These are phyloP conservation scores for Huso huso DNA, from an alignment of 2,797 vertebrate species.

Conservation along the genomic window DNA sequence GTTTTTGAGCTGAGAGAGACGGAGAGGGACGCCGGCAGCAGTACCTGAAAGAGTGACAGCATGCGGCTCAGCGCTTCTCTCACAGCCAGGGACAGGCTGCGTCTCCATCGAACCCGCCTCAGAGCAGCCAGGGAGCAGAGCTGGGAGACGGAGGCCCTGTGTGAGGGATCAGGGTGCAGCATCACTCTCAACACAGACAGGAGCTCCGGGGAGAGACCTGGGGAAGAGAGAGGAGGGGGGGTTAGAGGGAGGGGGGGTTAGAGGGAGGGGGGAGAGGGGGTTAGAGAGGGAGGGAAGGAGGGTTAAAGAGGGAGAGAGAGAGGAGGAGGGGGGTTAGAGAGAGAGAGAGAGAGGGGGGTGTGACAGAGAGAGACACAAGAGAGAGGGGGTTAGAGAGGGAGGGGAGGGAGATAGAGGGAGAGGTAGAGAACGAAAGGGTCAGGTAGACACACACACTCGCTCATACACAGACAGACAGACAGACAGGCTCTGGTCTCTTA, in stretches of 20 bases:
- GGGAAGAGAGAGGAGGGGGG: background rate
- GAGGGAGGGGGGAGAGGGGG: no score
- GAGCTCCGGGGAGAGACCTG: conserved; percentile 46
- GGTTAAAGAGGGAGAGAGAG: background rate
- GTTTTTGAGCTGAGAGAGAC: background rate
- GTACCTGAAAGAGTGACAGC: background rate
- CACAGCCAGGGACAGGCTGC: conserved; percentile 16
- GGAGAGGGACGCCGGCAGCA: background rate
- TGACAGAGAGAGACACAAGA: no score
- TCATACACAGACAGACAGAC: no score
- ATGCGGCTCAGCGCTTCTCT: background rate
- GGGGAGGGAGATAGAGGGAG: no score
- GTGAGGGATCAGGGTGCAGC: conserved; percentile 43
- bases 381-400: no score
- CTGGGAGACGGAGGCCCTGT: conserved; percentile 37
- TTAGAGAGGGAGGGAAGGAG: no score
- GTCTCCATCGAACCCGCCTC: conserved; percentile 32
- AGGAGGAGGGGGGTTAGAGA: background rate
- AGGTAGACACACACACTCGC: background rate
- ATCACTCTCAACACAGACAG: conserved; percentile 39
- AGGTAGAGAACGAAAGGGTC: no score
- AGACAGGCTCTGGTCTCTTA: conserved; percentile 10
- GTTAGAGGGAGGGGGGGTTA: no score
- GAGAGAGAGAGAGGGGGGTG: no score
- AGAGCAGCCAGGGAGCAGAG: conserved; percentile 40